phyloP scores from a whole-genome alignment of 35 echinoderm and acorn worm species.

The Patiria miniata region DNA sequence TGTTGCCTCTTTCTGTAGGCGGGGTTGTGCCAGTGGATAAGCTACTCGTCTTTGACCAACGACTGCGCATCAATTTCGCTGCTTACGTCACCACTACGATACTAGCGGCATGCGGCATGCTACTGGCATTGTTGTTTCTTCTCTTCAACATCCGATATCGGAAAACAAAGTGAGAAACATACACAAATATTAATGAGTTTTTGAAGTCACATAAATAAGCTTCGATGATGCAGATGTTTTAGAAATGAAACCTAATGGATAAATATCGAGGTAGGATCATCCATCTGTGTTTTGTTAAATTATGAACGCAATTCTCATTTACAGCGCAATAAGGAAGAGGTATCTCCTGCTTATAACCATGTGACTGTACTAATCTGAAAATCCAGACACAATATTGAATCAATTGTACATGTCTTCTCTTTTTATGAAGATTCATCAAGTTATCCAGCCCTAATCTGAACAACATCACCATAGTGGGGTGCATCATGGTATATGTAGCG shows the following conservation, averaged over 20 bases:
- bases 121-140: conserved; percentile 79
- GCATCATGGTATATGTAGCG: conserved; percentile 86
- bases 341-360: no score
- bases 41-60: conserved; percentile 80
- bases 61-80: conserved; percentile 64
- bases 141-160: conserved; percentile 87
- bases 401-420: neutral
- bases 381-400: neutral
- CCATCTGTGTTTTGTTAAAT: no score
- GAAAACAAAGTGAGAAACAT: conserved; percentile 88
- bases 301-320: no score
- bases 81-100: conserved; percentile 75
- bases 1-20: conserved; percentile 40
- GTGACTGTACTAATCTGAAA: no score
- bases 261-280: no score
- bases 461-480: conserved; percentile 84
- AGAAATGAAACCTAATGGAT: neutral
- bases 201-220: neutral
- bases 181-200: neutral
- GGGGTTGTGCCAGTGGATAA: conserved; percentile 75
- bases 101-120: conserved; percentile 68
- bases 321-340: no score
- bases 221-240: neutral
- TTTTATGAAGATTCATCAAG: conserved; percentile 85
- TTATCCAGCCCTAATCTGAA: conserved; percentile 96